Conservation (phyloP, 1,140 invertebrate genomes). For the Drosophila kanapiae region DNA sequence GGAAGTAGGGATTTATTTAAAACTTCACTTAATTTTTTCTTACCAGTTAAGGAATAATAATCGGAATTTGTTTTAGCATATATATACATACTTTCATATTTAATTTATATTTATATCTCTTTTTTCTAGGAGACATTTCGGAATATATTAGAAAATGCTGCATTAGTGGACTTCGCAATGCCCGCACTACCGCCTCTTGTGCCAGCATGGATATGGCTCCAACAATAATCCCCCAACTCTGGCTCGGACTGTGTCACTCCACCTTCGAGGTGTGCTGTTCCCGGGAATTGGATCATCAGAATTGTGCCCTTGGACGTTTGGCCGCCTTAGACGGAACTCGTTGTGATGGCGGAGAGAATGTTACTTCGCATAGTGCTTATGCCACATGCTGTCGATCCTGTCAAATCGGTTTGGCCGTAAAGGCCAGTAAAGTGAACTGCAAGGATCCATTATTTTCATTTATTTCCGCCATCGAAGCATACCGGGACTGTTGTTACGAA, state of each 20-base stretch:
- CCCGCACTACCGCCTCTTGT: constrained; percentile 52
- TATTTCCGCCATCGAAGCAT: constrained; percentile 72
- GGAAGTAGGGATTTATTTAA: no score
- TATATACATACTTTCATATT: neutral
- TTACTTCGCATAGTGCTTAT: constrained; percentile 39
- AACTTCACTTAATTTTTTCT: neutral
- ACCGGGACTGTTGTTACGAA: constrained; percentile 67
- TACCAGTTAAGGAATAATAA: neutral
- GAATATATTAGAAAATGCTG: constrained; percentile 79
- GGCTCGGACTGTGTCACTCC: constrained; percentile 77
- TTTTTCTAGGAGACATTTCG: constrained; percentile 51
- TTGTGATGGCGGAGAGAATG: constrained; percentile 48
- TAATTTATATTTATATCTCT: neutral
- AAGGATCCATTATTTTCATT: constrained; percentile 66
- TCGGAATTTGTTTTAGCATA: neutral
- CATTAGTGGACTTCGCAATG: constrained; percentile 64
- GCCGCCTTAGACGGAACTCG: constrained; percentile 70
- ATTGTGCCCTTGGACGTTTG: constrained; percentile 68
- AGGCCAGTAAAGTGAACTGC: constrained; percentile 73
- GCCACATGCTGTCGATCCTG: constrained; percentile 76
- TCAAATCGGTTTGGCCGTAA: constrained; percentile 80
- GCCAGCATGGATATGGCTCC: constrained; percentile 48
- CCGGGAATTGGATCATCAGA: constrained; percentile 54
- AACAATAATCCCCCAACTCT: constrained; percentile 61
- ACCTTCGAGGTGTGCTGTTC: constrained; percentile 80